phyloP scores from a whole-genome alignment of 1,140 invertebrate genomes.

The Bombus difficillimus region DNA sequence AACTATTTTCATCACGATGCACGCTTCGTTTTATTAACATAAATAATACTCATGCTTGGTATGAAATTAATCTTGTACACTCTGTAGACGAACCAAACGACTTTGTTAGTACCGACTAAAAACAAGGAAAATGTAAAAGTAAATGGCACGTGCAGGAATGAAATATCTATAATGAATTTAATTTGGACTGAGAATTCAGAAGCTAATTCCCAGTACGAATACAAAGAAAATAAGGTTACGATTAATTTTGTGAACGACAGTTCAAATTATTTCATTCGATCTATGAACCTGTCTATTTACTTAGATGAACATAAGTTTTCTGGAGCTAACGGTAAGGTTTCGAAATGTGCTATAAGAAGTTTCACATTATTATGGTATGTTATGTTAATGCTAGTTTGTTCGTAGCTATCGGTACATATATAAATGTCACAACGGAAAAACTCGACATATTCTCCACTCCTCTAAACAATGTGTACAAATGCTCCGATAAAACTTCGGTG shows the following conservation, averaged over 20 bases:
- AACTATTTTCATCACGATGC: neutral
- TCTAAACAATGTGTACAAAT: neutral
- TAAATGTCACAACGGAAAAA: rapidly evolving
- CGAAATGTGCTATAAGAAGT: neutral
- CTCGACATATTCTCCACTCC: neutral
- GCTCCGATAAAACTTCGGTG: neutral
- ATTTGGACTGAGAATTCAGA: neutral
- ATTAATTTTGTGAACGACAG: neutral
- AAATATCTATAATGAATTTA: neutral
- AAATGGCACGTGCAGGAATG: neutral
- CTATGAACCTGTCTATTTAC: neutral
- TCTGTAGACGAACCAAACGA: neutral
- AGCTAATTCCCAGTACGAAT: neutral
- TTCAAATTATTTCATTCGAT: neutral
- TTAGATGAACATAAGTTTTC: neutral
- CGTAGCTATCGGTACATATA: too few species aligned
- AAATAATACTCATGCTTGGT: neutral
- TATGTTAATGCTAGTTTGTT: too few species aligned
- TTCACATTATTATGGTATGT: neutral
- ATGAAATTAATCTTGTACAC: neutral
- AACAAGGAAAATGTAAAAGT: rapidly evolving
- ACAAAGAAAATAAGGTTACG: neutral
- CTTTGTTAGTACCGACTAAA: neutral
- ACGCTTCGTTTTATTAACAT: neutral
- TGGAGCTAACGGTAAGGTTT: neutral